Conservation (phyloP, 1,140 invertebrate genomes). For the Tetranychus cinnabarinus region DNA sequence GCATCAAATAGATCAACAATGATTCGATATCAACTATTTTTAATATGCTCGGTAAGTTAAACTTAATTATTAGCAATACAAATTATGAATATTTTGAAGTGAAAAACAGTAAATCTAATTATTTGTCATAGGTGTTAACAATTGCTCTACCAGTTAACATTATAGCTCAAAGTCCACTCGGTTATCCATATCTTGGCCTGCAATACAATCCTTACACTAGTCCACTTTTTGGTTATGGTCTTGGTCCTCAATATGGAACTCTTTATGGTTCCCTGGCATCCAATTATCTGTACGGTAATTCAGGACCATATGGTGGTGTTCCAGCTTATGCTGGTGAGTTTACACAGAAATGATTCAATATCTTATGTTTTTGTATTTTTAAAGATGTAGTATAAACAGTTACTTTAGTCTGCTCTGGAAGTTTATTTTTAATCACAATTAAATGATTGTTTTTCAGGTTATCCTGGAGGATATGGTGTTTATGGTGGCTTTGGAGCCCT, state of each 20-base stretch:
- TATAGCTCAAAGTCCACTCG: neutral
- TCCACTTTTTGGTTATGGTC: slow-evolving; percentile 1
- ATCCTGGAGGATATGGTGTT: neutral
- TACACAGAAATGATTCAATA: neutral
- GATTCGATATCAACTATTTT: no score
- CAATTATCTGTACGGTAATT: neutral
- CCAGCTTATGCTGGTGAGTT: neutral
- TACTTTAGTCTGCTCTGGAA: no score
- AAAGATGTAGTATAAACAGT: no score
- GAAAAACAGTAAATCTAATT: no score
- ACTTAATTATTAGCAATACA: no score
- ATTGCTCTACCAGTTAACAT: no score
- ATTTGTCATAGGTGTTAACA: no score
- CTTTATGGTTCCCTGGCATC: neutral
- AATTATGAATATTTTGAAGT: no score
- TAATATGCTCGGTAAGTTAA: no score
- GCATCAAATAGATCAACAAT: no score
- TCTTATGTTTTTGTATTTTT: no score
- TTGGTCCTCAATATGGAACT: neutral
- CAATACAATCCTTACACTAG: neutral
- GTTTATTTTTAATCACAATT: no score
- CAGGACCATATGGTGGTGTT: neutral
- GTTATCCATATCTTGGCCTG: neutral
- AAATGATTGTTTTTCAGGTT: neutral
- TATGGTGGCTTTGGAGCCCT: neutral